Percentiles rank a stretch among this genome's conserved stretches.
These are phyloP conservation scores for Drosophila hamatofila DNA, from an alignment of 2,888 invertebrate genomes.

Conservation along the genomic window DNA sequence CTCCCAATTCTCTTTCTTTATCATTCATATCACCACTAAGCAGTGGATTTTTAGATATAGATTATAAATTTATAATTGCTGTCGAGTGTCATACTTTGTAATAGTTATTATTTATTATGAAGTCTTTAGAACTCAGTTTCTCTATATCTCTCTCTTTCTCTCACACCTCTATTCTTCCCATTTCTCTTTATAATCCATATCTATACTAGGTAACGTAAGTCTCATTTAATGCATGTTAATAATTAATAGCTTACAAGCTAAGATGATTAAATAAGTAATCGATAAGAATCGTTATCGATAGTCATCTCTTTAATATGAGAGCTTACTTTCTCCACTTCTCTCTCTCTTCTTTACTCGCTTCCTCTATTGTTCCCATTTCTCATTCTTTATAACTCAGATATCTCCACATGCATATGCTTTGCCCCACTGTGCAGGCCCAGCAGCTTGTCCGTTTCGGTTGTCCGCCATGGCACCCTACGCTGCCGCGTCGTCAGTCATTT, in stretches of 20 bases:
- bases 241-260: too few species aligned
- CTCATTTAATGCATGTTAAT: too few species aligned
- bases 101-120: not conserved
- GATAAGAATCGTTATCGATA: too few species aligned
- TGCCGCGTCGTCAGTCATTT: constrained; percentile 71
- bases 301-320: too few species aligned
- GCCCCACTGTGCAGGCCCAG: constrained; percentile 45
- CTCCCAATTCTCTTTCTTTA: not conserved
- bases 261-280: too few species aligned
- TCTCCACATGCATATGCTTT: not conserved
- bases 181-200: too few species aligned
- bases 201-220: too few species aligned
- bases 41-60: too few species aligned
- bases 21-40: too few species aligned
- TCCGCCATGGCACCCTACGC: constrained; percentile 45
- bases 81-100: too few species aligned
- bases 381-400: not conserved
- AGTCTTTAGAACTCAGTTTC: not conserved
- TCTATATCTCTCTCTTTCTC: not conserved
- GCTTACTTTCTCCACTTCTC: not conserved
- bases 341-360: not conserved
- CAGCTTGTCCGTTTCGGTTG: constrained; percentile 33
- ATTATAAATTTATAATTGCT: too few species aligned
- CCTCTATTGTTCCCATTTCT: not conserved
- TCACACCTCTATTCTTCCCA: not conserved